Evolutionary conservation across 2,797 vertebrate genomes (phyloP).

Genomic region (Lagocephalus sceleratus): DNA sequence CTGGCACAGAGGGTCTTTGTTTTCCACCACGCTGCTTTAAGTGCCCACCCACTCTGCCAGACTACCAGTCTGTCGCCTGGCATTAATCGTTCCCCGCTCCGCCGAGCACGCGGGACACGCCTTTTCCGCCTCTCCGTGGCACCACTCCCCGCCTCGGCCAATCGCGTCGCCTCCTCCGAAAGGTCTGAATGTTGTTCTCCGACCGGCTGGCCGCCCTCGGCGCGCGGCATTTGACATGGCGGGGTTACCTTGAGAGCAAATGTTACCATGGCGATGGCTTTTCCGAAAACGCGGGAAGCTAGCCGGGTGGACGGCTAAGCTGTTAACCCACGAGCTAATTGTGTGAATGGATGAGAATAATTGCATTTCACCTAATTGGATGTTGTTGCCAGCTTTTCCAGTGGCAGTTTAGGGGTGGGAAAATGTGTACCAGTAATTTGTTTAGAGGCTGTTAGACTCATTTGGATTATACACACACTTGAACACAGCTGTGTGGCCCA

Average conservation of each 20-base stretch:
- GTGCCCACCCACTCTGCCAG: constrained; percentile 67
- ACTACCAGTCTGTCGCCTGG: constrained; percentile 70
- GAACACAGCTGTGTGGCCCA: constrained; percentile 63
- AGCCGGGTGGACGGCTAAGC: constrained; percentile 42
- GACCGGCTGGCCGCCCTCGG: constrained; percentile 30
- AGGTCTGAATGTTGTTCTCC: constrained; percentile 45
- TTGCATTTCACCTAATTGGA: constrained; percentile 71
- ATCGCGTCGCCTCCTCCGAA: constrained; percentile 55
- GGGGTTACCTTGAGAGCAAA: constrained; percentile 37
- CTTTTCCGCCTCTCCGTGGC: constrained; percentile 20
- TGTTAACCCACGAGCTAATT: constrained; percentile 70
- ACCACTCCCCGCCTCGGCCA: constrained; percentile 49
- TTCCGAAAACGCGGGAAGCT: constrained; percentile 50
- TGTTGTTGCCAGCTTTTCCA: constrained; percentile 69
- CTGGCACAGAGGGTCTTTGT: constrained; percentile 70
- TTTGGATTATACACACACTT: constrained; percentile 73
- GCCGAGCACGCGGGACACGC: constrained; percentile 43
- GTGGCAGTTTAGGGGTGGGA: constrained; percentile 63
- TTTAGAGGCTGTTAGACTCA: constrained; percentile 66
- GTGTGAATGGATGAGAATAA: constrained; percentile 72
- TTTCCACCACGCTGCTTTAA: constrained; percentile 63
- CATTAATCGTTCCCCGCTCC: constrained; percentile 43
- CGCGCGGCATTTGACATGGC: constrained; percentile 42
- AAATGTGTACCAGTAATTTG: constrained; percentile 64
- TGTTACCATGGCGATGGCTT: constrained; percentile 61